phyloP scores from a whole-genome alignment of 2,113 vertebrate genomes.

The Excalfactoria chinensis region DNA sequence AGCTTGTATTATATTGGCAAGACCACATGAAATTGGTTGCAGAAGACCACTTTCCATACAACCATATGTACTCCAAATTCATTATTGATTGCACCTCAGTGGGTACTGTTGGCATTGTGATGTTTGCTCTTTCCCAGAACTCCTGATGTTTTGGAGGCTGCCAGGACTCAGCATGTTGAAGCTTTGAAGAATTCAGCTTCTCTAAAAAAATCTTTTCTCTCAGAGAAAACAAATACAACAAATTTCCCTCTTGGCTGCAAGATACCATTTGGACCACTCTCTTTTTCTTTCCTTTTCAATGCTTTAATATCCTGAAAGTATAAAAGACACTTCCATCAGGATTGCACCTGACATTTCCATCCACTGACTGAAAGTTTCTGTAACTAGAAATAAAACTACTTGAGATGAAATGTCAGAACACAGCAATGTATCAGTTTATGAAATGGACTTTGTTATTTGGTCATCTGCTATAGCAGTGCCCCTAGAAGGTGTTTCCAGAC shows the following conservation, averaged over 20 bases:
- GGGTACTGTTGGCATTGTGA: background rate
- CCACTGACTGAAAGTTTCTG: background rate
- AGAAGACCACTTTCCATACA: background rate
- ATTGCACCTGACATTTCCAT: background rate
- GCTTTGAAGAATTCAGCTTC: background rate
- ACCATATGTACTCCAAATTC: background rate
- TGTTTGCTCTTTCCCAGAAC: background rate
- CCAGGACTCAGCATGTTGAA: background rate
- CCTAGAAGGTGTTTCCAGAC: background rate
- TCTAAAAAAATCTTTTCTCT: background rate
- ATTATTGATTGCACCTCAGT: background rate
- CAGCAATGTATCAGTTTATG: slow-evolving; percentile 24
- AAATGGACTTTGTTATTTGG: slow-evolving; percentile 15
- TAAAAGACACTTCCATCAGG: background rate
- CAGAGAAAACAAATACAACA: background rate
- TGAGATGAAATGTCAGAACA: background rate
- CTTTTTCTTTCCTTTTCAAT: background rate
- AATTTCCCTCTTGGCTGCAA: background rate
- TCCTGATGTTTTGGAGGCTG: background rate
- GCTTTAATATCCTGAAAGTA: background rate
- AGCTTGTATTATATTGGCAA: background rate
- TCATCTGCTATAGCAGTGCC: background rate
- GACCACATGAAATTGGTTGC: background rate
- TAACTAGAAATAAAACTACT: slow-evolving; percentile 18
- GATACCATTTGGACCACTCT: background rate